phyloP scores from a whole-genome alignment of 2,113 vertebrate species.

The Egretta garzetta region DNA sequence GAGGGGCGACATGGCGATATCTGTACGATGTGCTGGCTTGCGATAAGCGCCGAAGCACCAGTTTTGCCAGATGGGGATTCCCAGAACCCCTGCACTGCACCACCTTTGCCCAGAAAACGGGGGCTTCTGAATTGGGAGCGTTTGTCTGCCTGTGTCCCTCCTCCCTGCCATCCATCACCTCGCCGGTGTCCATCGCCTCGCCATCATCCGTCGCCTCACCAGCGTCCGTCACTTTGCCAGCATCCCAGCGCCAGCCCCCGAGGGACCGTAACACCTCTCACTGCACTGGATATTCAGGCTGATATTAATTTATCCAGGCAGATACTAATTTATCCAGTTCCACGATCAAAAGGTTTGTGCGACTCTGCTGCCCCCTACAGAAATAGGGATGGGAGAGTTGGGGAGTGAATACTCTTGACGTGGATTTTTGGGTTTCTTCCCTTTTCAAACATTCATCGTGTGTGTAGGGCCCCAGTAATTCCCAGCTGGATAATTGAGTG shows the following conservation, averaged over 20 bases:
- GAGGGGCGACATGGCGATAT: fast-evolving
- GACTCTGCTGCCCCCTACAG: conserved; percentile 30
- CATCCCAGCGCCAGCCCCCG: neutral
- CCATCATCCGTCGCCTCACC: too few species aligned
- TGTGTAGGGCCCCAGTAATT: neutral
- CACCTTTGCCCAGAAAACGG: neutral
- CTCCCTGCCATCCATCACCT: neutral
- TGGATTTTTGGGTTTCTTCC: neutral
- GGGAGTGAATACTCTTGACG: neutral
- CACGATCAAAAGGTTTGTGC: fast-evolving
- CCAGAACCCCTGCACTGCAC: neutral
- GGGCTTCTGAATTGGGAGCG: neutral
- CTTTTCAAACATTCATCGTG: fast-evolving
- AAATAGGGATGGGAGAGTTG: neutral
- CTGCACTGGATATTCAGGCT: fast-evolving
- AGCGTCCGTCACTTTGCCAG: neutral
- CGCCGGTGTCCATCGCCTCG: neutral
- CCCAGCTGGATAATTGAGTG: neutral
- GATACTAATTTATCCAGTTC: fast-evolving
- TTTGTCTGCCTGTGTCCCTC: neutral
- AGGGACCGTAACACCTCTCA: neutral
- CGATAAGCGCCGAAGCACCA: fast-evolving
- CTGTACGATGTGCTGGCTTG: fast-evolving
- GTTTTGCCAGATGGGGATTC: fast-evolving
- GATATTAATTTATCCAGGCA: neutral